Conservation (phyloP, 2,888 invertebrate species). For the Drosophila villosipedis region DNA sequence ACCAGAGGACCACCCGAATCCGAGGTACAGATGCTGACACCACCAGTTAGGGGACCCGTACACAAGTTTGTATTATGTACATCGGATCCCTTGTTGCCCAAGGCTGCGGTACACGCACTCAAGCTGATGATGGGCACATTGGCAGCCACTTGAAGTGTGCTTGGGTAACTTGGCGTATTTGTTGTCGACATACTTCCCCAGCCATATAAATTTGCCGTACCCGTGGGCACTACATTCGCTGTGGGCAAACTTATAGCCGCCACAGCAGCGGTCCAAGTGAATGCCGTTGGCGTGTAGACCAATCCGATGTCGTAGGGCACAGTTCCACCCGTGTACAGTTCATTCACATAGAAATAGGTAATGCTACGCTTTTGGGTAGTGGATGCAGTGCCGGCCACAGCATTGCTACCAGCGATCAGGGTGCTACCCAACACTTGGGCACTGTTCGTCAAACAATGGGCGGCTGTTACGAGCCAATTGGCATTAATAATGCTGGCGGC, state of each 20-base stretch:
- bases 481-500: constrained; percentile 81
- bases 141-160: constrained; percentile 75
- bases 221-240: constrained; percentile 61
- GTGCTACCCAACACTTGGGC: constrained; percentile 70
- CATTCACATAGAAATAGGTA: constrained; percentile 73
- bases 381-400: constrained; percentile 70
- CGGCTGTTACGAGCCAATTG: constrained; percentile 83
- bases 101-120: constrained; percentile 66
- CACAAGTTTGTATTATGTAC: constrained; percentile 81
- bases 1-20: constrained; percentile 84
- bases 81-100: constrained; percentile 69
- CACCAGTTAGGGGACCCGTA: constrained; percentile 82
- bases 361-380: constrained; percentile 77
- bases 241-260: constrained; percentile 71
- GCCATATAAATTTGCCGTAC: constrained; percentile 79
- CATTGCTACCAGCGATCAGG: constrained; percentile 80
- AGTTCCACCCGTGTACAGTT: constrained; percentile 80
- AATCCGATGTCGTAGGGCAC: constrained; percentile 83
- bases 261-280: constrained; percentile 77
- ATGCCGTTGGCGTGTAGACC: constrained; percentile 77
- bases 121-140: constrained; percentile 75
- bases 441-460: constrained; percentile 78
- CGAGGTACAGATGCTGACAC: constrained; percentile 79
- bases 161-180: constrained; percentile 66
- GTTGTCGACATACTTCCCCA: constrained; percentile 83